Evolutionary conservation across 2,113 vertebrate genomes (phyloP).

Genomic region (Penelope pileata): DNA sequence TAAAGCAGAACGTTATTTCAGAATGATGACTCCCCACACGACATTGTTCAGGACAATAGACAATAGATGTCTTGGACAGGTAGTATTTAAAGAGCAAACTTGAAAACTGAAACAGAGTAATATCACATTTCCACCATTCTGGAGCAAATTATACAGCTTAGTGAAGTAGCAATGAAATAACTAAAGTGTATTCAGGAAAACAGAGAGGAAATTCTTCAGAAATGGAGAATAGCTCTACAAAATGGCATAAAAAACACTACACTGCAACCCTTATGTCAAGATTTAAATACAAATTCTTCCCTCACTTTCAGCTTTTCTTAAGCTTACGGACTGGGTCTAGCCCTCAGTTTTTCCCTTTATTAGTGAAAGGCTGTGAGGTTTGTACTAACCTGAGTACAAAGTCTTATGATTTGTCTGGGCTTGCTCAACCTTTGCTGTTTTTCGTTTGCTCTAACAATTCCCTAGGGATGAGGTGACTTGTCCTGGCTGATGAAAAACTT

Average conservation of each 20-base stretch:
- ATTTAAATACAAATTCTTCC: not conserved
- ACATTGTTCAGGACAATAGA: not conserved
- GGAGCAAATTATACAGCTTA: not conserved
- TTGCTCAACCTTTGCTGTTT: not conserved
- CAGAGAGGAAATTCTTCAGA: not conserved
- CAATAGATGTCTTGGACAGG: not conserved
- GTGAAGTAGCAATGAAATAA: not conserved
- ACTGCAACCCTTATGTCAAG: not conserved
- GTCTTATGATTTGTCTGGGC: not conserved
- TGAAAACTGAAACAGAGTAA: not conserved
- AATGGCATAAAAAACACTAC: not conserved
- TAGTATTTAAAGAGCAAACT: not conserved
- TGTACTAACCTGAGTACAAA: not conserved
- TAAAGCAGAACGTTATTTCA: not conserved
- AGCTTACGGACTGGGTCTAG: too few relatives aligned
- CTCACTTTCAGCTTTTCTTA: not conserved
- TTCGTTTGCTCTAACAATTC: not conserved
- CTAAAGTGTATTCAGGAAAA: not conserved
- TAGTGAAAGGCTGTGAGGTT: not conserved
- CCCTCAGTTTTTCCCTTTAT: not conserved
- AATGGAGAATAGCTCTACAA: not conserved
- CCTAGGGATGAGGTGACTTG: not conserved
- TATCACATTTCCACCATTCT: not conserved
- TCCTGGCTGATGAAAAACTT: not conserved
- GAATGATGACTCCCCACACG: not conserved